Conservation (phyloP, 2,797 vertebrate species). For the Botia kubotai region DNA sequence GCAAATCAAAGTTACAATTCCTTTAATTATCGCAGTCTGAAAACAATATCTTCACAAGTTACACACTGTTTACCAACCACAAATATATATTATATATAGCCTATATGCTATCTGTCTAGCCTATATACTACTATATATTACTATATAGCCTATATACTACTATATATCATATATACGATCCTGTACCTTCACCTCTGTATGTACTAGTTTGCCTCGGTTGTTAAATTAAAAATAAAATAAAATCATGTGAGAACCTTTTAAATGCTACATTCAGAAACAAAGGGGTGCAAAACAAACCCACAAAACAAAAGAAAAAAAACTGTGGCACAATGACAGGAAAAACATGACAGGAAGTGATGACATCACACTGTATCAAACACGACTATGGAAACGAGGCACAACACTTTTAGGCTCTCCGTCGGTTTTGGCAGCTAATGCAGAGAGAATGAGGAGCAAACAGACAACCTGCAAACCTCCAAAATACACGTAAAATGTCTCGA, state of each 20-base stretch:
- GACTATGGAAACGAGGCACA: slow-evolving; percentile 27
- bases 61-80: neutral
- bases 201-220: neutral
- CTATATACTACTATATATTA: no score
- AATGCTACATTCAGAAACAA: neutral
- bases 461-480: neutral
- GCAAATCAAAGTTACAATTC: slow-evolving; percentile 69
- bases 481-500: slow-evolving; percentile 5
- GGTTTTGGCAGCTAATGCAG: slow-evolving; percentile 36
- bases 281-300: neutral
- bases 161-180: neutral
- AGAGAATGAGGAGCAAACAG: neutral
- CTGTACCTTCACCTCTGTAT: neutral
- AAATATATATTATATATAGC: neutral
- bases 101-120: no score
- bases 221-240: neutral
- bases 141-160: no score
- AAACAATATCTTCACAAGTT: slow-evolving; percentile 18
- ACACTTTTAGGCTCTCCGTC: slow-evolving; percentile 6
- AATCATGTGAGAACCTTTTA: slow-evolving; percentile 3
- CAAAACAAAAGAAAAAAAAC: neutral
- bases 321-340: slow-evolving; percentile 8
- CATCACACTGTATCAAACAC: slow-evolving; percentile 18
- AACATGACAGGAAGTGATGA: slow-evolving; percentile 8
- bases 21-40: slow-evolving; percentile 59